phyloP scores from a whole-genome alignment of 2,113 vertebrate genomes.

The Barnardius zonarius region DNA sequence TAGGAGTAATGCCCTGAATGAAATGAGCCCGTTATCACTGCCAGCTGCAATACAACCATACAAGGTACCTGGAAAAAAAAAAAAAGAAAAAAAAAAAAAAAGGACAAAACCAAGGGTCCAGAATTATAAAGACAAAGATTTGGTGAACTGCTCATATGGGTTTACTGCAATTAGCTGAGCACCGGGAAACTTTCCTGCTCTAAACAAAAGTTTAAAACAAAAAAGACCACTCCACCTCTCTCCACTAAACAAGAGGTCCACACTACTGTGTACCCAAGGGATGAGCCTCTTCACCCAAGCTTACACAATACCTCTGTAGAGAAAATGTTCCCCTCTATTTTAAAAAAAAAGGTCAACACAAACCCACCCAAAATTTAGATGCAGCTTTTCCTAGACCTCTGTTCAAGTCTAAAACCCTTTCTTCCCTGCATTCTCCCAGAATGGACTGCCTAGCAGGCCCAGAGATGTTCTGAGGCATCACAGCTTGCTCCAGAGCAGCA shows the following conservation, averaged over 20 bases:
- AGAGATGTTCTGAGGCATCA: neutral
- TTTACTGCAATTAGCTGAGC: neutral
- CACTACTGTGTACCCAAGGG: fast-evolving
- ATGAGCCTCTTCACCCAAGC: neutral
- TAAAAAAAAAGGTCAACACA: neutral
- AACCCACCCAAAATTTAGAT: neutral
- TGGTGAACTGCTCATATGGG: neutral
- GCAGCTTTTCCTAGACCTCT: neutral
- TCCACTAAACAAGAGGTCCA: neutral
- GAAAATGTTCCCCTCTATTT: neutral
- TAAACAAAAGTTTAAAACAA: neutral
- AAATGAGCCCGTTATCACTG: neutral
- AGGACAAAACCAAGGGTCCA: neutral
- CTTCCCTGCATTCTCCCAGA: neutral
- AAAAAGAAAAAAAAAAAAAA: too few species aligned
- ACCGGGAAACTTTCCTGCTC: neutral
- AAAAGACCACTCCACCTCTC: neutral
- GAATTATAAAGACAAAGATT: neutral
- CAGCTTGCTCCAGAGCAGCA: neutral
- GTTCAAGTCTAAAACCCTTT: neutral
- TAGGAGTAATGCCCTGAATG: neutral
- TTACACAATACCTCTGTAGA: neutral
- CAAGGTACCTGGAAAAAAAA: neutral
- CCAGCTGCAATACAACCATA: neutral
- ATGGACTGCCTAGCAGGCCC: neutral